Conservation (phyloP, 2,888 invertebrate genomes). For the Ophion ventricosus region DNA sequence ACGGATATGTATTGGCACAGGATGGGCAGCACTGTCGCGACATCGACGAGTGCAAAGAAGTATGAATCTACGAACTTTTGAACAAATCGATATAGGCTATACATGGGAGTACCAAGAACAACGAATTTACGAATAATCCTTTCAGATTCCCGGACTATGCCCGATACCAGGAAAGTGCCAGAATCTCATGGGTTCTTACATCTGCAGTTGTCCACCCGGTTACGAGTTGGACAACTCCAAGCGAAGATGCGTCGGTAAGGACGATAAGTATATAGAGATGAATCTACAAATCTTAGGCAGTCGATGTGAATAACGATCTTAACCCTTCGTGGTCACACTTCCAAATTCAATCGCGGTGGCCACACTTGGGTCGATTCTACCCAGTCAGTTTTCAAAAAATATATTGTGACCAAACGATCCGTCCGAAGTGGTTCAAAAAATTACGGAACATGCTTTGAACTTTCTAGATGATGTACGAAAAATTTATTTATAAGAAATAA, state of each 20-base stretch:
- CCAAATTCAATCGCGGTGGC: too few relatives aligned
- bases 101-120: neutral
- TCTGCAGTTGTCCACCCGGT: slow-evolving; percentile 92
- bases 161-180: slow-evolving; percentile 88
- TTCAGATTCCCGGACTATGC: slow-evolving; percentile 85
- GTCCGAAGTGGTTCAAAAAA: too few relatives aligned
- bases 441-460: too few relatives aligned
- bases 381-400: too few relatives aligned
- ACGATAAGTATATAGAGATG: neutral
- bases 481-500: too few relatives aligned
- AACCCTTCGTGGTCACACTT: too few relatives aligned
- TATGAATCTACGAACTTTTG: slow-evolving; percentile 72
- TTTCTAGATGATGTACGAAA: too few relatives aligned
- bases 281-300: neutral
- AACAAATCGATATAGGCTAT: neutral
- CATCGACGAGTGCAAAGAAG: slow-evolving; percentile 91
- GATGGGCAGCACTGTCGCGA: slow-evolving; percentile 92
- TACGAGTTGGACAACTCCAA: slow-evolving; percentile 88
- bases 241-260: slow-evolving; percentile 84
- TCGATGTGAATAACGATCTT: neutral
- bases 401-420: too few relatives aligned
- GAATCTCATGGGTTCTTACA: slow-evolving; percentile 88
- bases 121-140: slow-evolving; percentile 56
- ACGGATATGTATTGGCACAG: slow-evolving; percentile 89
- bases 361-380: too few relatives aligned